Evolutionary conservation across 2,113 vertebrate genomes (phyloP).

Genomic region (Rousettus leschenaultii): DNA sequence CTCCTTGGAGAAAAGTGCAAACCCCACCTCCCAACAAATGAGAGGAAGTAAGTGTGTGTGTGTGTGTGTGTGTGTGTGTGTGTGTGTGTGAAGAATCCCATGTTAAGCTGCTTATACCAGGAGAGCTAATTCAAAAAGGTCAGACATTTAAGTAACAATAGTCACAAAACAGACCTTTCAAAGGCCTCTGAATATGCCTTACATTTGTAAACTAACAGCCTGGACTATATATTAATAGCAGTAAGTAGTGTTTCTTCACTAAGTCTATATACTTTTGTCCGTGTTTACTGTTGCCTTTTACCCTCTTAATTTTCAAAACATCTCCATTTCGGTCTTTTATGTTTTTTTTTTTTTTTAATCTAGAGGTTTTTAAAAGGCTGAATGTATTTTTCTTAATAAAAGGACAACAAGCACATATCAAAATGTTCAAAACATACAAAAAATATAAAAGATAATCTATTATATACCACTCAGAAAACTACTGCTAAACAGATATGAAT

Average conservation of each 20-base stretch:
- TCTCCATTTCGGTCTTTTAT: background rate
- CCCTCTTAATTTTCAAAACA: background rate
- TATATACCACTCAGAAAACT: background rate
- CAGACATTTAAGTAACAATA: conserved; percentile 53
- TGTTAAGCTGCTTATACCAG: background rate
- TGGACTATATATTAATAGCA: background rate
- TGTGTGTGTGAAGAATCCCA: background rate
- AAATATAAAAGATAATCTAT: background rate
- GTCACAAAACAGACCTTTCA: conserved; percentile 26
- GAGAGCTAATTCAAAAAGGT: conserved; percentile 38
- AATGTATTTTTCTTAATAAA: background rate
- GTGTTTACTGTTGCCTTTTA: background rate
- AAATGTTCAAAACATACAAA: background rate
- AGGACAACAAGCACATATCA: background rate
- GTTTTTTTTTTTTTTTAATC: background rate
- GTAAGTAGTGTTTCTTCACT: background rate
- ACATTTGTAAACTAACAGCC: background rate
- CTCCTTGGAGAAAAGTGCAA: conserved; percentile 12
- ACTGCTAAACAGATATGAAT: background rate
- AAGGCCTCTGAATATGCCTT: background rate
- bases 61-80: no score
- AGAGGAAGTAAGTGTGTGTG: no score
- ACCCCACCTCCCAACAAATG: background rate
- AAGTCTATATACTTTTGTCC: background rate
- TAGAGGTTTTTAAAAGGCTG: background rate